Evolutionary conservation across 2,888 invertebrate species (phyloP), one percentile per base, ranked within the genome.

Genomic region (Yponomeuta cagnagella): DNA sequence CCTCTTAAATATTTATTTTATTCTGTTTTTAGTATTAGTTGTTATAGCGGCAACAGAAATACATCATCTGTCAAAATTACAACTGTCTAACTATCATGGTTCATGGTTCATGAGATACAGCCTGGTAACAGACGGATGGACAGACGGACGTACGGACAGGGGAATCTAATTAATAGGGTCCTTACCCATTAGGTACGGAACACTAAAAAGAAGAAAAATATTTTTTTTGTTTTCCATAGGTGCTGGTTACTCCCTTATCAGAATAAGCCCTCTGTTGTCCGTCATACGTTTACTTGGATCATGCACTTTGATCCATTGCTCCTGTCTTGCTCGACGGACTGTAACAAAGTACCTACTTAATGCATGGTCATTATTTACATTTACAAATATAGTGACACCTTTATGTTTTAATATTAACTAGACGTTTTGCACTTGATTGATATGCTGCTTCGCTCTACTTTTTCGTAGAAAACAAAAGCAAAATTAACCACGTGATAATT

Each of bases 251-350:
- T 23, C 23, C 15, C 52, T 15, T 4, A 3, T 15, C 1, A 58
- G 12, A 12, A 58, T 58, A 15, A 12, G 52, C 52, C 52, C 52
- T 6, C 6, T 43, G 5, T 58, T 58, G 52, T 58, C 52, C 52
- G 8, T 58, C 52, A 58, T 58, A 12, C 52, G 52, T 58, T 58
- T 58, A 58, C 52, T 15, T 58, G 52, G 15, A 58, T 58, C 52
- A 58, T 58, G 5, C 52, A 58, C 15, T 58, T 58, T 58, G 52
- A 58, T 58, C 52, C 79, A 90, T 87, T 76, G 77, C 78, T 77
- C 72, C 77, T 82, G 86, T 89, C 89, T 89, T 88, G 78, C 78
- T 75, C 72, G 77, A 73, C 76, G 77, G 90, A 88, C 89, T 84
- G 75, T 78, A 77, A 89, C 84, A 84, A 86, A 90, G 85, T 80